These are phyloP conservation scores for Dasypus novemcinctus DNA, from an alignment of 2,113 vertebrate genomes.

Conservation along the genomic window DNA sequence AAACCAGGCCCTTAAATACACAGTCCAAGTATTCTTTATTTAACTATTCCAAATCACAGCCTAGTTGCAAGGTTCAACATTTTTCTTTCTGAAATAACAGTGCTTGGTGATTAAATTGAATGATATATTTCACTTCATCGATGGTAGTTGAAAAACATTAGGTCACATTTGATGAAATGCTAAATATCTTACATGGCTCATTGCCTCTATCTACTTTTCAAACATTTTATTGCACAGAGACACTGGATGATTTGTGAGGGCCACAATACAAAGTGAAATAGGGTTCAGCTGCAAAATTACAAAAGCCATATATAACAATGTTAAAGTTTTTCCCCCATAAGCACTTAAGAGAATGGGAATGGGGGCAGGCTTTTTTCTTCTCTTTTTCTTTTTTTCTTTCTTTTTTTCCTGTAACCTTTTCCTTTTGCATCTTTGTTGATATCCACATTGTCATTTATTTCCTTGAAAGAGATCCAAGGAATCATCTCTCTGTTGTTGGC, in stretches of 20 bases:
- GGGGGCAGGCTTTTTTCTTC: neutral
- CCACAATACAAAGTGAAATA: neutral
- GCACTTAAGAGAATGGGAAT: neutral
- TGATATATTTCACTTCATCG: constrained; percentile 21
- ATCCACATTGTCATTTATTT: neutral
- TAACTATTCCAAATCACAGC: neutral
- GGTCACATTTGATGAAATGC: neutral
- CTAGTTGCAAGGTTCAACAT: neutral
- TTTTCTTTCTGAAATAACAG: neutral
- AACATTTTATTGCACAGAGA: constrained; percentile 33
- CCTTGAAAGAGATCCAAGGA: neutral
- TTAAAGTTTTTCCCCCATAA: neutral
- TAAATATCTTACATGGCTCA: constrained; percentile 1
- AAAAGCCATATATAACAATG: neutral
- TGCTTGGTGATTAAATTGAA: neutral
- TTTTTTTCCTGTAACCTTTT: constrained; percentile 1
- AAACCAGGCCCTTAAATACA: neutral
- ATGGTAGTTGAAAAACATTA: neutral
- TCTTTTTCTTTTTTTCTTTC: neutral
- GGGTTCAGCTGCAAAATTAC: neutral
- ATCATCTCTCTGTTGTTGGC: neutral
- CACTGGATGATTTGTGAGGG: constrained; percentile 15
- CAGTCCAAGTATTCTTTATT: neutral
- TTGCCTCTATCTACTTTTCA: constrained; percentile 11
- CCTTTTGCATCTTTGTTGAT: neutral